Evolutionary conservation across 2,797 vertebrate genomes (phyloP), one percentile per base, ranked within the genome.

Genomic region (Delichon dasypus): DNA sequence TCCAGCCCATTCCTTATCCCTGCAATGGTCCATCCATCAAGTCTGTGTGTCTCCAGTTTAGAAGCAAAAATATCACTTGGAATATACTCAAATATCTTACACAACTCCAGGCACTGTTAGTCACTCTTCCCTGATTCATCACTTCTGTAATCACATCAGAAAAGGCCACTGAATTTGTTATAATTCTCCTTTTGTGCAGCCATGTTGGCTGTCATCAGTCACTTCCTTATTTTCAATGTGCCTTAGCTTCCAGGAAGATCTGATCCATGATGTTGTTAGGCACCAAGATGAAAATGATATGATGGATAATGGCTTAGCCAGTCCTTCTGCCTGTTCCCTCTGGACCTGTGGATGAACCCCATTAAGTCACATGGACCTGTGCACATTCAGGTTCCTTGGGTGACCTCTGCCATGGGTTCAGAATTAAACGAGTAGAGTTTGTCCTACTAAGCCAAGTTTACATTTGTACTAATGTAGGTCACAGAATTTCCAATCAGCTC

Each of bases 21-120:
- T 16, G 0, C 0, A 47, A 10, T 9, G 8, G 4, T 64, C 32
- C 20, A 32, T 15, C 29, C 25, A n/a, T 18, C 29, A 53, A 47
- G 18, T 30, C 17, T 1, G 0, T 17, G 10, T 53, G 14, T 47
- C 17, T 60, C 14, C 17, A 47, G 7, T 47, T 53, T 40, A 47
- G 53, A 53, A n/a, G 30, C 3, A 40, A 67, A 57, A 34, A 22
- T 26, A 47, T n/a, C 0, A 30, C 45, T 36, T 73, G 29, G 17
- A 14, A 40, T 30, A 67, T 9, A 40, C 8, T 45, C 53, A 40
- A 73, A 60, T 34, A 19, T 5, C 18, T 60, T 40, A 51, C 26
- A 50, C 11, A 55, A 38, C 7, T 50, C 17, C 13, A 38, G 42
- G 55, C 13, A 50, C 36, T 17, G 6, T 27, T 27, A 36, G 48